These are phyloP conservation scores for Cryptocheilus praepositus DNA, from an alignment of 2,888 invertebrate genomes.

Conservation along the genomic window DNA sequence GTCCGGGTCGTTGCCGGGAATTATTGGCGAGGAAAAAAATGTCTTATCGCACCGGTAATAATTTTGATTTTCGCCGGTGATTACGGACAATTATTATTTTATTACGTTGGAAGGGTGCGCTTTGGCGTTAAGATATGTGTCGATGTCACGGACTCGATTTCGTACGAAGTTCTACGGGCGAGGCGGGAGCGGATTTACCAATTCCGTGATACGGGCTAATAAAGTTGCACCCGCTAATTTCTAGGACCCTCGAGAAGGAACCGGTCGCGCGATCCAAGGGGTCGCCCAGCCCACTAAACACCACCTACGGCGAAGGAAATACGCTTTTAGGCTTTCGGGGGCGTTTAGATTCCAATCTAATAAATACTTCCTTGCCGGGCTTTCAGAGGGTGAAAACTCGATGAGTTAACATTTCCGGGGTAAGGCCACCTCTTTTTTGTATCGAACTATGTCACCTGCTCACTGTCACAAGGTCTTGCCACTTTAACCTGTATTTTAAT, in stretches of 20 bases:
- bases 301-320: conserved; percentile 69
- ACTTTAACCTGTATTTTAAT: background rate
- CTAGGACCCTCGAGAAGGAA: conserved; percentile 49
- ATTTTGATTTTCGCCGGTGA: conserved; percentile 47
- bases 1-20: background rate
- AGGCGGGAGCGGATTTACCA: conserved; percentile 21
- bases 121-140: background rate
- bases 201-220: conserved; percentile 65
- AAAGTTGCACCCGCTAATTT: conserved; percentile 68
- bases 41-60: conserved; percentile 36
- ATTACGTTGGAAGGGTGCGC: conserved; percentile 27
- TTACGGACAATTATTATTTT: conserved; percentile 53
- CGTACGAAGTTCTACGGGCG: conserved; percentile 14
- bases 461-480: background rate
- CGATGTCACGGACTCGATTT: conserved; percentile 17
- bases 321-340: conserved; percentile 63
- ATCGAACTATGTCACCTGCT: conserved; percentile 2
- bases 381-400: conserved; percentile 39
- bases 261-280: conserved; percentile 5
- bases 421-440: conserved; percentile 16
- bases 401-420: conserved; percentile 47
- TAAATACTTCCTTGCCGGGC: conserved; percentile 64
- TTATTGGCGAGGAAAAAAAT: conserved; percentile 10
- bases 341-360: conserved; percentile 70
- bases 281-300: conserved; percentile 49